These are phyloP conservation scores for Tapirus terrestris DNA, from an alignment of 2,113 vertebrate genomes.

Conservation along the genomic window DNA sequence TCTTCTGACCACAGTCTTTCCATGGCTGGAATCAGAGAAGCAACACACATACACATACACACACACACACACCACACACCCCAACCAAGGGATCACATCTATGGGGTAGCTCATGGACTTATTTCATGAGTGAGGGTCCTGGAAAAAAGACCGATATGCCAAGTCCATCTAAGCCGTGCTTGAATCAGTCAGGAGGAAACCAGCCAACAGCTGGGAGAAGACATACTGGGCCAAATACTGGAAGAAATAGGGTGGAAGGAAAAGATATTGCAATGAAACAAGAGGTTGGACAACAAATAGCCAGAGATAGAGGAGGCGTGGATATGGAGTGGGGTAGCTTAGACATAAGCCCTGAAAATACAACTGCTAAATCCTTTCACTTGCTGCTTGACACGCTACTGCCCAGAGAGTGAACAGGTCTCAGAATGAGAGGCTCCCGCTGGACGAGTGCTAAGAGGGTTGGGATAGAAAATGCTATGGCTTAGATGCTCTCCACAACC, in stretches of 20 bases:
- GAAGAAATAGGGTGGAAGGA: neutral
- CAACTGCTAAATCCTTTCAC: neutral
- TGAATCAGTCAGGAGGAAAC: neutral
- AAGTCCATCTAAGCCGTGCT: neutral
- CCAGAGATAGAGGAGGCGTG: neutral
- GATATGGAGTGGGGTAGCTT: neutral
- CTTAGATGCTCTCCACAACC: neutral
- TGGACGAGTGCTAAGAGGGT: neutral
- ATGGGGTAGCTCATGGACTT: neutral
- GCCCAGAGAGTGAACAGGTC: neutral
- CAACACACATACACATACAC: neutral
- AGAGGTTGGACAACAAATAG: neutral
- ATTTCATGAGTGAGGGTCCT: neutral
- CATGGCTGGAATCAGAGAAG: neutral
- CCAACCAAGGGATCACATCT: neutral
- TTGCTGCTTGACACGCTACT: neutral
- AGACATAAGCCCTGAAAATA: conserved; percentile 15
- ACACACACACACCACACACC: too few species aligned
- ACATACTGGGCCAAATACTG: neutral
- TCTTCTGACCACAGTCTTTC: neutral
- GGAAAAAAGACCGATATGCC: neutral
- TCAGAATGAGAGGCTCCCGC: neutral
- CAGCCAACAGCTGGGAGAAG: neutral
- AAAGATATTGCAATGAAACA: neutral
- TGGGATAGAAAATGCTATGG: neutral